Evolutionary conservation across 2,888 invertebrate genomes (phyloP).

Genomic region (Cheilosia urbana): DNA sequence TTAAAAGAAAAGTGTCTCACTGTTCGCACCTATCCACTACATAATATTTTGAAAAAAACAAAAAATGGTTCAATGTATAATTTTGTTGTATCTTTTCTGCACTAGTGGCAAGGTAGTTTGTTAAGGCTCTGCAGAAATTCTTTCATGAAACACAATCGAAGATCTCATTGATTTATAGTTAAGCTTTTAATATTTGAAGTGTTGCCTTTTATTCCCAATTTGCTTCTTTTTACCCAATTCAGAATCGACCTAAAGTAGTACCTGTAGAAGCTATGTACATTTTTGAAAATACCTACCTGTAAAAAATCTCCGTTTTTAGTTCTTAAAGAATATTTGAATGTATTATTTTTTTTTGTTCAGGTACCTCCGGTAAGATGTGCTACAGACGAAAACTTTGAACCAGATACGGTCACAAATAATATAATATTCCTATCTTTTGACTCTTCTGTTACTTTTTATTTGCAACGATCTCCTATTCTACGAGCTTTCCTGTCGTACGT

Average conservation of each 20-base stretch:
- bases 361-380: too few species aligned
- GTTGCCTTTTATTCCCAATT: neutral
- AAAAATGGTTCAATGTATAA: constrained; percentile 3
- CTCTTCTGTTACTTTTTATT: neutral
- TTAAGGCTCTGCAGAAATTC: neutral
- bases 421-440: neutral
- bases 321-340: too few species aligned
- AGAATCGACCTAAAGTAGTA: neutral
- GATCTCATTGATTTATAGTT: neutral
- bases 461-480: too few species aligned
- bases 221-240: neutral
- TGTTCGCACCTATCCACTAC: too few species aligned
- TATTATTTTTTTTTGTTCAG: too few species aligned
- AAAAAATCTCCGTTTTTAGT: too few species aligned
- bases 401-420: neutral
- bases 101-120: constrained; percentile 5
- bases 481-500: too few species aligned
- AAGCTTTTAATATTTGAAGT: neutral
- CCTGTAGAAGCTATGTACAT: too few species aligned
- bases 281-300: too few species aligned
- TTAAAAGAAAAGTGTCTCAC: too few species aligned
- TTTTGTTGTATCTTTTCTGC: neutral
- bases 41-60: neutral
- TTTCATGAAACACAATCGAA: constrained; percentile 2
- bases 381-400: neutral